Evolutionary conservation across 2,797 vertebrate genomes (phyloP).

Genomic region (Morelia viridis): DNA sequence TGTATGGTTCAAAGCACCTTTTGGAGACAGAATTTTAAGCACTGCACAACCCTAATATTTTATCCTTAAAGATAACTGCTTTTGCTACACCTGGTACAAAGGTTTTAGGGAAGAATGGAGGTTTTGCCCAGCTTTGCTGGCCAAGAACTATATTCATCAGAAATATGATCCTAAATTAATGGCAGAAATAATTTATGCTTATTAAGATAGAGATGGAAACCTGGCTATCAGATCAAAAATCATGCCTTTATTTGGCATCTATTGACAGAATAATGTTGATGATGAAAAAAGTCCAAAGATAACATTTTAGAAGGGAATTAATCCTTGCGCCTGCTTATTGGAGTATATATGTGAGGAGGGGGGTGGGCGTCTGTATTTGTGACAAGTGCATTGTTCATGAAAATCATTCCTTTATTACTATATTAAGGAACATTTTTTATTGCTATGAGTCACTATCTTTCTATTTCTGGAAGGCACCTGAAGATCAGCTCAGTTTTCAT

Average conservation of each 20-base stretch:
- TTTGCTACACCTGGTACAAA: not conserved
- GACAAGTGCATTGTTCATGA: constrained; percentile 27
- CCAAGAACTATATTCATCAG: constrained; percentile 28
- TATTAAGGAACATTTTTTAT: not conserved
- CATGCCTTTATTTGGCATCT: constrained; percentile 38
- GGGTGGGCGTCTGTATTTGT: not conserved
- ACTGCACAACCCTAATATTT: not conserved
- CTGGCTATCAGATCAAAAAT: constrained; percentile 32
- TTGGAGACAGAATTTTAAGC: not conserved
- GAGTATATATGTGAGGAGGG: not conserved
- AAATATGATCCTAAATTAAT: constrained; percentile 43
- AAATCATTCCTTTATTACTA: constrained; percentile 34
- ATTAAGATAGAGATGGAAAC: constrained; percentile 36
- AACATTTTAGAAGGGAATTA: constrained; percentile 13
- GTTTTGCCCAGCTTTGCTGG: constrained; percentile 24
- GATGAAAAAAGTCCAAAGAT: not conserved
- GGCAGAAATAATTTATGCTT: constrained; percentile 42
- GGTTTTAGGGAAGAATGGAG: constrained; percentile 9
- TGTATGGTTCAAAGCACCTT: not conserved
- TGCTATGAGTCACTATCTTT: not conserved
- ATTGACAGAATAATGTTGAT: not conserved
- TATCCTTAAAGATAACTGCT: not conserved
- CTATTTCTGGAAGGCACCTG: constrained; percentile 48
- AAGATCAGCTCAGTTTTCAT: constrained; percentile 42
- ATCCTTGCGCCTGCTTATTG: constrained; percentile 36